A percentile compares a stretch with the other conserved stretches of the same genome.
Evolutionary conservation across 1,140 invertebrate species (phyloP).

Genomic region (Drosophila novamexicana): DNA sequence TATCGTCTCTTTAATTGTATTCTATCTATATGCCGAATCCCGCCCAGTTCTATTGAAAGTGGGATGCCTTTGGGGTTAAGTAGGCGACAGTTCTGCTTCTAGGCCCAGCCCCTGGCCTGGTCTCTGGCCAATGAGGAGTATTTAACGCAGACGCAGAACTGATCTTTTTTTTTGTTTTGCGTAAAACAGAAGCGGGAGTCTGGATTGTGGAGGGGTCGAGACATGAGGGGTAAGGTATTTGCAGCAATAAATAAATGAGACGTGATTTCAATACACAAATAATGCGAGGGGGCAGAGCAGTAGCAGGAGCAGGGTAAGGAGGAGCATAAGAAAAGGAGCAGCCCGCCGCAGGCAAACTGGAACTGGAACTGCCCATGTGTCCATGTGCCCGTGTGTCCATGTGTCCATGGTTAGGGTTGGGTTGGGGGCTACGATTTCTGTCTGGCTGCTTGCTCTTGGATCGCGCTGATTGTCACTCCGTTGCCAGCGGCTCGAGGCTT

Average conservation of each 20-base stretch:
- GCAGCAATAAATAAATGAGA: conserved; percentile 84
- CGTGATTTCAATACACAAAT: conserved; percentile 84
- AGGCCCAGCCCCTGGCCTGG: background rate
- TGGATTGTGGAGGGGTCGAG: conserved; percentile 11
- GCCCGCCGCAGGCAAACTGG: conserved; percentile 22
- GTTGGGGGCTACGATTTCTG: conserved; percentile 45
- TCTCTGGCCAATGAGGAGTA: conserved; percentile 34
- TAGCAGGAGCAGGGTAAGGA: no score
- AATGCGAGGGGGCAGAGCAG: conserved; percentile 43
- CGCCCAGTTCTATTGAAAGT: no score
- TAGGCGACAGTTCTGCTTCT: conserved; percentile 55
- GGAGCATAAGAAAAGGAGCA: background rate
- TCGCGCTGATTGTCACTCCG: conserved; percentile 48
- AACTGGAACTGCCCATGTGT: conserved; percentile 32
- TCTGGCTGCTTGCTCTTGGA: conserved; percentile 23
- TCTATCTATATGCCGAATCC: no score
- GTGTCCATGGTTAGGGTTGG: background rate
- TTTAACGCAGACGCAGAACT: conserved; percentile 62
- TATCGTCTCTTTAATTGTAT: no score
- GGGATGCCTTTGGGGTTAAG: conserved; percentile 26
- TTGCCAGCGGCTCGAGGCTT: conserved; percentile 30
- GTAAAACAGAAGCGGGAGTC: conserved; percentile 47
- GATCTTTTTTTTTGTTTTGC: conserved; percentile 28
- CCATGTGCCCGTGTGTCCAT: background rate
- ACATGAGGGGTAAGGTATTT: conserved; percentile 48